Percentiles rank a stretch among this genome's conserved stretches.
Conservation (phyloP, 2,113 vertebrate genomes). For the Hippocampus barbouri region DNA sequence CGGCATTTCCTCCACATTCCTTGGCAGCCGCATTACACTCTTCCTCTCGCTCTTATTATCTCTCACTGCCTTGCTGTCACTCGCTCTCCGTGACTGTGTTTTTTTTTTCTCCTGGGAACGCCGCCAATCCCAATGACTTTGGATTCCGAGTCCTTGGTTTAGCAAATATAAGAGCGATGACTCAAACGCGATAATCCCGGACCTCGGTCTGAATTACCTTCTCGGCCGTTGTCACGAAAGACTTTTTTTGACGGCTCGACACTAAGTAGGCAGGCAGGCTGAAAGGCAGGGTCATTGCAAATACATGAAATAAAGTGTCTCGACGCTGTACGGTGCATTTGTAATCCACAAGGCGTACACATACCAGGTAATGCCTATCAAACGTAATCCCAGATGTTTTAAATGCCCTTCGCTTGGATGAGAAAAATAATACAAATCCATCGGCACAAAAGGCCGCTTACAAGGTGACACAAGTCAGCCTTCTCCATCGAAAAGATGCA, state of each 20-base stretch:
- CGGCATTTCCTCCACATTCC: slow-evolving; percentile 47
- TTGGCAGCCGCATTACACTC: slow-evolving; percentile 53
- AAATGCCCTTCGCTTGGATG: slow-evolving; percentile 71
- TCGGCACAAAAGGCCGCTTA: slow-evolving; percentile 48
- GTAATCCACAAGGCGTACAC: slow-evolving; percentile 74
- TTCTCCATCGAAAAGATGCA: not conserved
- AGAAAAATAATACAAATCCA: slow-evolving; percentile 58
- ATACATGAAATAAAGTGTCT: slow-evolving; percentile 71
- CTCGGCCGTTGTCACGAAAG: slow-evolving; percentile 57
- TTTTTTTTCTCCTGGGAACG: slow-evolving; percentile 58
- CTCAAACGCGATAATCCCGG: slow-evolving; percentile 71
- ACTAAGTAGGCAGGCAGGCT: slow-evolving; percentile 67
- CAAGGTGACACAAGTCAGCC: slow-evolving; percentile 54
- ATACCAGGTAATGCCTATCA: slow-evolving; percentile 70
- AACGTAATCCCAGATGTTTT: slow-evolving; percentile 73
- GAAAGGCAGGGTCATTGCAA: slow-evolving; percentile 61
- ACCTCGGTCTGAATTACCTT: slow-evolving; percentile 65
- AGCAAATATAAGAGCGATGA: slow-evolving; percentile 71
- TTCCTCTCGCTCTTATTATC: slow-evolving; percentile 47
- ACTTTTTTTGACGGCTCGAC: slow-evolving; percentile 60
- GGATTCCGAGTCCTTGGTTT: slow-evolving; percentile 73
- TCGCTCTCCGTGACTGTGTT: slow-evolving; percentile 53
- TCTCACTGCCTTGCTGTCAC: slow-evolving; percentile 34
- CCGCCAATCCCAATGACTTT: slow-evolving; percentile 73
- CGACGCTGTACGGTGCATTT: slow-evolving; percentile 63